Evolutionary conservation across 2,888 invertebrate genomes (phyloP).

Genomic region (Lasiommata megera): DNA sequence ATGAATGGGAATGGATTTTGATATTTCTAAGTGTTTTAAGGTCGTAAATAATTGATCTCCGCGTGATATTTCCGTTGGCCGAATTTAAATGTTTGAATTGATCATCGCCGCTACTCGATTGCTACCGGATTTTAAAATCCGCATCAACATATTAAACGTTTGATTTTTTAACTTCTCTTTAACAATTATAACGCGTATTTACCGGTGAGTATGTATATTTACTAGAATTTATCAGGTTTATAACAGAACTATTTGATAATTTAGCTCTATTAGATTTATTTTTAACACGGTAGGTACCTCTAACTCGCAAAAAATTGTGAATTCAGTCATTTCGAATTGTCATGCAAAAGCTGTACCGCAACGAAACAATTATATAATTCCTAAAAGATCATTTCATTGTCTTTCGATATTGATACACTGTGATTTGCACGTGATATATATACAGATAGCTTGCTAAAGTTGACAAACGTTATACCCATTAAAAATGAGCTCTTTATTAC

Average conservation of each 20-base stretch:
- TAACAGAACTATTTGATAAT: background rate
- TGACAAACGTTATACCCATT: background rate
- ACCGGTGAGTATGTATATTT: background rate
- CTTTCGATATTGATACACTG: constrained; percentile 23
- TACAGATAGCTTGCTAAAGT: constrained; percentile 35
- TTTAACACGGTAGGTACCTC: background rate
- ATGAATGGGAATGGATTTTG: constrained; percentile 80
- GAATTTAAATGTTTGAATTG: constrained; percentile 69
- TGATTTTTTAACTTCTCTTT: constrained; percentile 42
- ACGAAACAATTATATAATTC: constrained; percentile 24
- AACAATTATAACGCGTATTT: background rate
- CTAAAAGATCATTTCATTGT: constrained; percentile 25
- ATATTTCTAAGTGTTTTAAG: constrained; percentile 78
- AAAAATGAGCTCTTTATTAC: constrained; percentile 1
- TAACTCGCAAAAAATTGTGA: background rate
- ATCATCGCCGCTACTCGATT: constrained; percentile 55
- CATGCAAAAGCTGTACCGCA: constrained; percentile 16
- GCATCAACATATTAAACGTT: constrained; percentile 48
- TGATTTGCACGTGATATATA: constrained; percentile 45
- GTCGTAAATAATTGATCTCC: constrained; percentile 77
- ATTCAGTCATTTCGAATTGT: background rate
- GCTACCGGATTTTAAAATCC: constrained; percentile 72
- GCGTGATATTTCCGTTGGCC: constrained; percentile 78
- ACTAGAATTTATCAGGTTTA: background rate
- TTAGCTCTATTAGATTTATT: background rate